These are phyloP conservation scores for Chrysogorgia sp. DNA, from an alignment of 92 coral and sea anemone genomes.

Conservation along the genomic window DNA sequence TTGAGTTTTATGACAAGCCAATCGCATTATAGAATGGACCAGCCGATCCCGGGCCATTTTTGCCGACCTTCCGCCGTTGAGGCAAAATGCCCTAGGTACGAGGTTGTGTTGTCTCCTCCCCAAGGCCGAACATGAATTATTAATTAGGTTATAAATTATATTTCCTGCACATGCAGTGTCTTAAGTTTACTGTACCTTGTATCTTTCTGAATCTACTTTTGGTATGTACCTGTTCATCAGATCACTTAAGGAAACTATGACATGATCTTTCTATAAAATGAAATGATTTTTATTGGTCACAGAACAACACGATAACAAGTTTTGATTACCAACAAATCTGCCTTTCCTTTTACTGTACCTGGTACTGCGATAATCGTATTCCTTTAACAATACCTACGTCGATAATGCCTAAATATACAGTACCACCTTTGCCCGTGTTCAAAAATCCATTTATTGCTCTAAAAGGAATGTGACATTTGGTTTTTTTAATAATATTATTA, in stretches of 20 bases:
- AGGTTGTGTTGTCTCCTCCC: too few species aligned
- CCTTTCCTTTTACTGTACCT: conserved; percentile 53
- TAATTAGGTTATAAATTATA: neutral
- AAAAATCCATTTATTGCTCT: conserved; percentile 92
- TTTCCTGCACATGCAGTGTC: neutral
- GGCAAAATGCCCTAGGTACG: too few species aligned
- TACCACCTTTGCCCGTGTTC: conserved; percentile 97
- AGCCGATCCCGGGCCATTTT: too few species aligned
- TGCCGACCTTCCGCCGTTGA: too few species aligned
- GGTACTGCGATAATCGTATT: conserved; percentile 72
- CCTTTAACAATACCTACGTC: conserved; percentile 89
- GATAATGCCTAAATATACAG: conserved; percentile 75
- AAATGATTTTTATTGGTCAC: neutral
- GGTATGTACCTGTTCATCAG: conserved; percentile 85
- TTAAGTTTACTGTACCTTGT: conserved; percentile 55
- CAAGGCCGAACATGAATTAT: too few species aligned
- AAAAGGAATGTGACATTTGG: neutral
- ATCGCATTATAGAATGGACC: too few species aligned
- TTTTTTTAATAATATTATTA: neutral
- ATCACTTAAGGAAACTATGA: conserved; percentile 72
- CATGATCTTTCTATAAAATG: conserved; percentile 79
- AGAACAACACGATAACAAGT: too few species aligned
- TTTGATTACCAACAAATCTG: neutral
- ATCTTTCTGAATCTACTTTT: conserved; percentile 70
- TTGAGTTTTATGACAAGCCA: too few species aligned